Base-by-base conservation (phyloP, 2,113 vertebrate species). In the Heloderma charlesbogerti region DNA sequence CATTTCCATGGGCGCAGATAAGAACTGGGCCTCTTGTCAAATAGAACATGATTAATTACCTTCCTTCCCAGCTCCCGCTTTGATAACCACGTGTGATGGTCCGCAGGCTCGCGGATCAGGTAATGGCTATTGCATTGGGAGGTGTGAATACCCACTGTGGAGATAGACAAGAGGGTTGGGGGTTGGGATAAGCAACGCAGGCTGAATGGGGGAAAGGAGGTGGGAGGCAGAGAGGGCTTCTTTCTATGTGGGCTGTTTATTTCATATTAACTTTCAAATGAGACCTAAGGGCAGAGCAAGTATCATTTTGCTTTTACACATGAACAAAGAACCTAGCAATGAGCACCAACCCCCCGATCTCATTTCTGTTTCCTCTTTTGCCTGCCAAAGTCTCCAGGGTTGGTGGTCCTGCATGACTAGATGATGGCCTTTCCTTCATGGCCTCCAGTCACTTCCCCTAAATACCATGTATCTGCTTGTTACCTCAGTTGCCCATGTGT, bases 41-140 rank as follows among this genome's bases (percentile, higher is more conserved):
- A 93, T 94, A 92, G 86, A 89, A 92, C 87, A 95, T 99, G 98
- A 99, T 99, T 98, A 98, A 99, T 99, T 97, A 96, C 97, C 96
- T 96, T 97, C 91, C 93, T 93, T 97, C 96, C 90, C 89, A 89
- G 96, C 95, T 96, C 92, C 93, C 12, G 91, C 97, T 97, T 97
- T 96, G 97, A 97, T 95, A 96, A 92, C 66, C 91, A 93, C 93
- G 89, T 90, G 93, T 97, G 96, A 97, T 85, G 96, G 97, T 95
- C 96, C 91, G 87, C 97, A 95, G 97, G 97, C 94, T 88, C 69
- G 66, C 8, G 6, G 63, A 12, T 89, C 89, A 88, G 92, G 92
- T 94, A 91, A 91, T 91, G 94, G 85, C 74, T 1, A 66, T 92
- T 82, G 22, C 1, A 1, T 86, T 6, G 78, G 92, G 93, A 94